Evolutionary conservation across 2,113 vertebrate genomes (phyloP), one percentile per base, ranked within the genome.

Genomic region (Paracanthobrama guichenoti): DNA sequence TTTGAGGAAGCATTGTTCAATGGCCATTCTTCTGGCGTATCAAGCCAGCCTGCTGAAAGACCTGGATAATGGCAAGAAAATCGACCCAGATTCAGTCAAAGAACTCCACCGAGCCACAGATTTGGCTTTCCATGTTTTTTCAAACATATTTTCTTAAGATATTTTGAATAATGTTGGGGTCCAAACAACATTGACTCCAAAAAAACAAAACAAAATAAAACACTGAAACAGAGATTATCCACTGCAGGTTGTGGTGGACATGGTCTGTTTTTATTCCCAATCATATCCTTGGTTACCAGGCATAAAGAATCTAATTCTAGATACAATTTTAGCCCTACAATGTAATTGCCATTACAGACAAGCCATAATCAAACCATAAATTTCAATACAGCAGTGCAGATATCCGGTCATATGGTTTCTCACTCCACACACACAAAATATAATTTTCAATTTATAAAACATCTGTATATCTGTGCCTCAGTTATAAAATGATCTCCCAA

Each of bases 351-450:
- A 59, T 59, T 42, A 59, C 20, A 77, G n/a, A 39, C 75, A 2
- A 42, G 31, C 20, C 31, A 57, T 59, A n/a, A 77, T 77, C 20
- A 77, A 42, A n/a, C 74, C 20, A n/a, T 59, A 57, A 77, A 77
- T 28, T 20, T 77, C 20, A 59, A 39, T 39, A n/a, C 50, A 77
- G 48, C 74, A 39, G 26, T 12, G 59, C 31, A 22, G 48, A 31
- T 24, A 39, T 44, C 67, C 2, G 22, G 67, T 39, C 67, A 46
- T 18, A 69, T 69, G 31, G 18, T 7, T 67, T 67, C 28, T 69
- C 16, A 69, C 18, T 39, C 66, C 20, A 18, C 16, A 42, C 31
- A 69, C 39, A 22, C 2, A 42, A 4, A 9, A n/a, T n/a, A n/a
- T 5, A 3, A 11, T 28, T 48, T 26, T 9, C 24, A 50, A 20